A percentile compares a stretch with the other conserved stretches of the same genome.
Evolutionary conservation across 2,113 vertebrate species (phyloP).

Genomic region (Eidolon helvum): DNA sequence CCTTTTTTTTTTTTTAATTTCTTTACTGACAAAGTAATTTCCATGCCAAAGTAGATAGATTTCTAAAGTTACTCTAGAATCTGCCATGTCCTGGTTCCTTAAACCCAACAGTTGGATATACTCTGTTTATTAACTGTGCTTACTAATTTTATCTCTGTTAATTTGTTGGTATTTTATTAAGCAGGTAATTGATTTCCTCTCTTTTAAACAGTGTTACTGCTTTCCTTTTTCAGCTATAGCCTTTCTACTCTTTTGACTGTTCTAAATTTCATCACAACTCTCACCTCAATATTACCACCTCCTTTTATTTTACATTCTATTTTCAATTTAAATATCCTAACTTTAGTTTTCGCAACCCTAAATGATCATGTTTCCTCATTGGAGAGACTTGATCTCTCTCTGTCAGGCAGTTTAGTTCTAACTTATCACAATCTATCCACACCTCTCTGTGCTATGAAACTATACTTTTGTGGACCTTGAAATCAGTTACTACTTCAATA

Average conservation of each 20-base stretch:
- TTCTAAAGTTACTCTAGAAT: background rate
- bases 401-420: background rate
- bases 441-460: background rate
- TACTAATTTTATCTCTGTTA: background rate
- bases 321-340: background rate
- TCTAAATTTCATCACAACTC: background rate
- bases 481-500: fast-evolving
- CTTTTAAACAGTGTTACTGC: background rate
- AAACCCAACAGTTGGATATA: background rate
- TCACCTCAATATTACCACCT: background rate
- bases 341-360: background rate
- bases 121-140: background rate
- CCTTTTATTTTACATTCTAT: background rate
- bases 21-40: conserved; percentile 1
- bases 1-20: background rate
- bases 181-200: background rate
- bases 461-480: background rate
- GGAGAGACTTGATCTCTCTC: background rate
- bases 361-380: background rate
- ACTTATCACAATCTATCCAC: too few species aligned
- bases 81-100: background rate
- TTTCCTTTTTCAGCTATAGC: background rate
- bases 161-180: background rate
- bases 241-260: background rate
- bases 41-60: background rate